Conservation (phyloP, 2,888 invertebrate species). For the Morpho helenor region DNA sequence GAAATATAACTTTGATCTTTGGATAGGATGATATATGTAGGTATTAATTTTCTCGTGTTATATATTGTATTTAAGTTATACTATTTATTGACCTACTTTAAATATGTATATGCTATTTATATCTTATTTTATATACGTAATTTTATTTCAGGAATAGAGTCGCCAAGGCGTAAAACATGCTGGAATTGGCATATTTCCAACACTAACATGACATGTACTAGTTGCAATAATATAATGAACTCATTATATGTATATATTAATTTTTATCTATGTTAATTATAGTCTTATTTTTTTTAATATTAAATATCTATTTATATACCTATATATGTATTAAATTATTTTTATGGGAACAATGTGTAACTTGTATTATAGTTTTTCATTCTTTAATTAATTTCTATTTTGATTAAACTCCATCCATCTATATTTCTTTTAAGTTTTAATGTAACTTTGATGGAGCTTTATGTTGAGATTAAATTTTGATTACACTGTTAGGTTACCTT, state of each 20-base stretch:
- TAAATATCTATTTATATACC: not conserved
- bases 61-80: no score
- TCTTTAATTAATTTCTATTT: not conserved
- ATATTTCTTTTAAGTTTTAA: not conserved
- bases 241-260: not conserved
- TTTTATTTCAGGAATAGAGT: conserved; percentile 24
- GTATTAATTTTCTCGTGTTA: no score
- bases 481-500: no score
- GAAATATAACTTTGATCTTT: no score
- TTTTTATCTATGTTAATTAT: not conserved
- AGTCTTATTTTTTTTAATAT: not conserved
- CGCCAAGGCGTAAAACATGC: conserved; percentile 11
- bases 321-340: not conserved
- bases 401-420: not conserved
- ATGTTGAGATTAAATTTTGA: no score
- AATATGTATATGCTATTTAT: conserved; percentile 1
- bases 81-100: not conserved
- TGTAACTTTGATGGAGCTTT: no score
- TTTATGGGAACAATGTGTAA: conserved; percentile 7
- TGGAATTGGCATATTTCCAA: not conserved
- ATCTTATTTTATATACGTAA: conserved; percentile 10
- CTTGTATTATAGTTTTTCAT: not conserved
- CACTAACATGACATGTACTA: conserved; percentile 4
- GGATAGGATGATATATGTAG: no score
- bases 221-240: no score